Base-by-base conservation (phyloP, 2,113 vertebrate genomes). In the Lophochroa leadbeateri region DNA sequence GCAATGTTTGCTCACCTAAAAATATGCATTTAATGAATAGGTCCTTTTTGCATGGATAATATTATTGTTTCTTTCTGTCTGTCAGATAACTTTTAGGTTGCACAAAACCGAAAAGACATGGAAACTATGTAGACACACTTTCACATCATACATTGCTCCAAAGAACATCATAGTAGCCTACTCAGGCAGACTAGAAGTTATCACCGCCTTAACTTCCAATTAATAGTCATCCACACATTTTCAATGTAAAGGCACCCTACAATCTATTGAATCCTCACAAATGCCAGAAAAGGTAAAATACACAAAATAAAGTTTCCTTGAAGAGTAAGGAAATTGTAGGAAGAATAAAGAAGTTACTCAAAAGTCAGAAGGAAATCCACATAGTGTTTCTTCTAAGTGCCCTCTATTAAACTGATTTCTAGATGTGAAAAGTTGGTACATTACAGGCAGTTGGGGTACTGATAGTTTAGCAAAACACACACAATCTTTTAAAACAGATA, bases 301-400 rank as follows among this genome's bases (percentile, higher is more conserved):
- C 44, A 46, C 2, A 23, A 72, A 52, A 60, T 9, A 6, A 47
- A 23, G 16, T 20, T 37, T 63, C 4, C 21, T 81, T 78, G 13
- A 91, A 68, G 19, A 50, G 17, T 60, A 28, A 75, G 11, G 29
- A 87, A 96, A 68, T 15, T 43, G 16, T 29, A 55, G 16, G 41
- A 94, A 79, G 13, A 76, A 64, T 50, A 41, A 79, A 80, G 8
- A 87, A 87, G 43, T 76, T 20, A 33, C 52, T 64, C 65, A 31
- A 9, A 82, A 82, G 21, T 76, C 65, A 76, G 47, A 85, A 64
- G 21, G 31, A 71, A 87, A 69, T 47, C 12, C 21, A 64, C 2
- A 0, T 0, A 41, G 29, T 28, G 3, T 29, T 84, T 78, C 43
- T 39, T n/a, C 0, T 17, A 53, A 21, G 3, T 47, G 6, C 10